Evolutionary conservation across 2,113 vertebrate genomes (phyloP), one percentile per base, ranked within the genome.

Genomic region (Mesitornis unicolor): DNA sequence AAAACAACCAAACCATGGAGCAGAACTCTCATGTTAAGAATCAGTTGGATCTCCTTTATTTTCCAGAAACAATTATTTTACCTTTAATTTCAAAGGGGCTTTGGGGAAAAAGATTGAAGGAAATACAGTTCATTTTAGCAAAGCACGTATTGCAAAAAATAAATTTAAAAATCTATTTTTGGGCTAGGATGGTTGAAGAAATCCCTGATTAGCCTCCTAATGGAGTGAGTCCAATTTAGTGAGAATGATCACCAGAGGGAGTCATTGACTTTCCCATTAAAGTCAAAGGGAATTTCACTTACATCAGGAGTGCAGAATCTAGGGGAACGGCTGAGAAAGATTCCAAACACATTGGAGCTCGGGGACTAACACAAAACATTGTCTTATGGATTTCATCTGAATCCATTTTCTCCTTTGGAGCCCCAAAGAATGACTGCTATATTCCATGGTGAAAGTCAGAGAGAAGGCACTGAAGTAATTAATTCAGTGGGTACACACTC

Each of bases 191-290:
- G 60, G 73, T 71, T 93, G 73, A 92, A 91, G 64, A 96, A 96
- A 84, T 84, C 88, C 73, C 88, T 90, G 61, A 84, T 96, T 94
- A 94, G 83, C 25, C 69, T 95, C 83, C 79, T 93, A 96, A 96
- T 87, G 83, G 88, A 80, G 88, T 87, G 92, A 96, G 45, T 87
- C 93, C 80, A 95, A 93, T 93, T 90, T 93, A 82, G 91, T 57
- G 73, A 92, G 95, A 96, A 93, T 61, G 77, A 95, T 94, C 96
- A 96, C 95, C 93, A 96, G 92, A 96, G 94, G 95, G 95, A 97
- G 95, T 94, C 77, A 93, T 36, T 95, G 92, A 95, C 95, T 95
- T 96, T 94, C 64, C 84, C 90, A 84, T 84, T 96, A 86, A 94
- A 90, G 88, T 93, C 90, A 95, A 90, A 86, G 71, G 63, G 88